Evolutionary conservation across 2,113 vertebrate genomes (phyloP), one percentile per base, ranked within the genome.

Genomic region (Cyprinodon tularosa): DNA sequence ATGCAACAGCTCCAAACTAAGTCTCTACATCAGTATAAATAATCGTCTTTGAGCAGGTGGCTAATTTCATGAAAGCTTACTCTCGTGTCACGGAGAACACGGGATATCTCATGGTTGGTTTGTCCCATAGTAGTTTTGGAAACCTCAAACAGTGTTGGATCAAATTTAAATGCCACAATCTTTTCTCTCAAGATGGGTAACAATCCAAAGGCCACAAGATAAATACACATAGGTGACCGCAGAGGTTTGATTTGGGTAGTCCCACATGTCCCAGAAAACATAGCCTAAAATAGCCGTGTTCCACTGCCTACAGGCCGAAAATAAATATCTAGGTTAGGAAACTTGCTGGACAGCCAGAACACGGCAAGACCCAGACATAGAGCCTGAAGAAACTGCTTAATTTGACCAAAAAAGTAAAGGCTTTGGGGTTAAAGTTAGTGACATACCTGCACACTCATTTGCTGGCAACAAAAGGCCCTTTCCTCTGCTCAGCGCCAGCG

Each of bases 371-470:
- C 72, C 29, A 48, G 44, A 64, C 9, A 29, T 14, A 20, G 71
- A 86, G 72, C 68, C 22, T 78, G 20, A 60, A 74, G 62, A n/a
- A 20, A 4, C 0, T 37, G 22, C 29, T 12, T 29, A 53, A 17
- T 7, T 47, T 63, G 47, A 62, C 69, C 59, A 20, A n/a, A 63
- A 72, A 63, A 80, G n/a, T 70, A 5, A 65, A 68, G 40, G 22
- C 40, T 53, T 37, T 47, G 61, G 36, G 71, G 74, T 76, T 3
- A 81, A 83, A 84, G 73, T 79, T 48, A 65, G 71, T 47, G 70
- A 91, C 95, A 88, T 95, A 96, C 95, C 96, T 96, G 94, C 84
- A 91, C 82, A 86, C 93, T 97, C 94, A 96, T 95, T 91, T 91
- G 94, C 83, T 90, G 84, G 83, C 77, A 82, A 86, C 72, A 89